Evolutionary conservation across 2,888 invertebrate species (phyloP), one percentile per base, ranked within the genome.

Genomic region (Eurytoma californica): DNA sequence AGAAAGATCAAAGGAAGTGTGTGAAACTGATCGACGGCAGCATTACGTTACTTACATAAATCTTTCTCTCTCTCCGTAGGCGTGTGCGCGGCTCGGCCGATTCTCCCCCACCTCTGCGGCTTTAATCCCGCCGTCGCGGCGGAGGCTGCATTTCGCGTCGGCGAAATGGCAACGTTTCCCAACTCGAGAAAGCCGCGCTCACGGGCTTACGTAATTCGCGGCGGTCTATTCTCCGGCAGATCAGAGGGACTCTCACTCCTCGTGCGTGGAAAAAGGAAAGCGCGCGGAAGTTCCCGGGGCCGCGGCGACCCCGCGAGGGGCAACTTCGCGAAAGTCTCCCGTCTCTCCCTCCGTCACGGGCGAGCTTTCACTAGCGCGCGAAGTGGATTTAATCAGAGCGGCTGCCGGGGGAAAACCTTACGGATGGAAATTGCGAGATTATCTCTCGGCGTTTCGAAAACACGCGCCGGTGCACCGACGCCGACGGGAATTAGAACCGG

Each of bases 161-260:
- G 39, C 63, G 65, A 79, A 79, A 72, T 75, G 75, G 66, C 72
- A 79, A 79, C 60, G 75, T 79, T 79, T 79, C 75, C 57, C 75
- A 79, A 79, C 69, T 72, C 61, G 79, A 61, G 79, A 79, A 79
- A 79, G 79, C 72, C 18, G 49, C 70, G 39, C 9, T 39, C 39
- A 39, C 9, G 39, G 39, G 53, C 57, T 79, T 75, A 75, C 39
- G 75, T 79, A 79, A 79, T 70, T 69, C 18, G 61, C 67, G 67
- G 68, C 57, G 63, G 55, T 73, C 74, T 70, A 20, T 74, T 75
- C 75, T 72, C 76, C 76, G 55, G 74, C 13, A 13, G 18, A 61
- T 5, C 20, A 18, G 63, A 28, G 20, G 39, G 18, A 60, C 39
- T 63, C 39, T 63, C 63, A 63, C 63, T 63, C 63, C 14, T n/a